Evolutionary conservation across 2,797 vertebrate genomes (phyloP).

Genomic region (Girardinus metallicus): DNA sequence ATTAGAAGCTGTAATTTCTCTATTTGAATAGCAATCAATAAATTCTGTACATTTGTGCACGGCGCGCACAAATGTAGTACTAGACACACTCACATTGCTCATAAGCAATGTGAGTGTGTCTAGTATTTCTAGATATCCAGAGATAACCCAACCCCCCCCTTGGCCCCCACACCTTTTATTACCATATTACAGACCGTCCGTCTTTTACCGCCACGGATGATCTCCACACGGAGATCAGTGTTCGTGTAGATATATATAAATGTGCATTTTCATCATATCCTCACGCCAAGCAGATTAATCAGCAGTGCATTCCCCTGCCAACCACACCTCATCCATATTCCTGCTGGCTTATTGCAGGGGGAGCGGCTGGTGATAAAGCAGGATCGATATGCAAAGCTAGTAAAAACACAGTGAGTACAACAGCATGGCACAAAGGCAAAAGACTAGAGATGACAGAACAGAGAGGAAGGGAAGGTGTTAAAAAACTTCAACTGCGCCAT

Average conservation of each 20-base stretch:
- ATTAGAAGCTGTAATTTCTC: slow-evolving; percentile 79
- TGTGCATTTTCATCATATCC: slow-evolving; percentile 75
- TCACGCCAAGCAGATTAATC: slow-evolving; percentile 69
- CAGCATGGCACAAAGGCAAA: slow-evolving; percentile 66
- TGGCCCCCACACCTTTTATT: slow-evolving; percentile 51
- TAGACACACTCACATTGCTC: no score
- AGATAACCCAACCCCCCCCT: slow-evolving; percentile 4
- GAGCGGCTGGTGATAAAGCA: slow-evolving; percentile 73
- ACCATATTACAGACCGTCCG: slow-evolving; percentile 58
- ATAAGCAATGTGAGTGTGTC: slow-evolving; percentile 49
- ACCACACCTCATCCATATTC: slow-evolving; percentile 77
- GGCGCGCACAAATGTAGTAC: no score
- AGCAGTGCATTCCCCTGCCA: slow-evolving; percentile 66
- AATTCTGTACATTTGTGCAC: slow-evolving; percentile 65
- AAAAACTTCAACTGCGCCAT: slow-evolving; percentile 54
- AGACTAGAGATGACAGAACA: slow-evolving; percentile 55
- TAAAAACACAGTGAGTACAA: slow-evolving; percentile 75
- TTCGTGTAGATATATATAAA: slow-evolving; percentile 68
- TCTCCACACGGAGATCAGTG: slow-evolving; percentile 67
- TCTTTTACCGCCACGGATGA: slow-evolving; percentile 60
- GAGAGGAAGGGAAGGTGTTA: slow-evolving; percentile 54
- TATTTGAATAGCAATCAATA: slow-evolving; percentile 78
- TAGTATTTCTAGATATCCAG: slow-evolving; percentile 49
- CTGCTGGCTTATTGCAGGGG: slow-evolving; percentile 73
- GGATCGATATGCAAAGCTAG: slow-evolving; percentile 80